Evolutionary conservation across 2,888 invertebrate genomes (phyloP), one percentile per base, ranked within the genome.

Genomic region (Cybosia mesomella): DNA sequence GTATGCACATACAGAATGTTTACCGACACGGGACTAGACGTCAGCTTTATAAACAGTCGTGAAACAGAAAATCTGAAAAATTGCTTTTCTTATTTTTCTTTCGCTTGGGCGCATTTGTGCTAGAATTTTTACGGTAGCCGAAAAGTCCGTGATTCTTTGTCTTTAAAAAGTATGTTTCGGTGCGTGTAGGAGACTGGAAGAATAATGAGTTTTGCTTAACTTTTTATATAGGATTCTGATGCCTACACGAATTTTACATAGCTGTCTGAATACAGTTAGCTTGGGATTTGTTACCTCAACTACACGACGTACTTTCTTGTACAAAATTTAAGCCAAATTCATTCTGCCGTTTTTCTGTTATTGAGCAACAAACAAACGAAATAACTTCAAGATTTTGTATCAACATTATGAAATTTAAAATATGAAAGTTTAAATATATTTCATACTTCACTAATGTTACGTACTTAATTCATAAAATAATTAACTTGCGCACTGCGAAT

Each of bases 381-480:
- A 2, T 28, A n/a, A n/a, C n/a, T 5, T 36, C 36, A 10, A 10
- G 36, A 10, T 10, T 34, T 7, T 34, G 34, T 7, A 8, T 34
- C 9, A 34, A 34, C 7, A 34, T 36, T 36, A 36, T 10, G 11
- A 36, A 28, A 28, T 4, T 36, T 36, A 36, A 49, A 15, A 8
- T n/a, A 49, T 49, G 49, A n/a, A 49, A 7, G 7, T 5, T 2
- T 8, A 18, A n/a, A n/a, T 8, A 49, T n/a, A 49, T 39, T 13
- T 15, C n/a, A 53, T 53, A 53, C 9, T n/a, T 21, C 2, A 22
- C n/a, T 21, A 3, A 8, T n/a, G 9, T 32, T 62, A 32, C 43
- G 36, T 55, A 55, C 24, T 58, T 65, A 58, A 43, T 58, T 65
- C 18, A 58, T 49, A 43, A 65, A 58, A 71, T 65, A 68, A 67